Base-by-base conservation (phyloP, 1,140 invertebrate genomes). In the Procambarus clarkii region DNA sequence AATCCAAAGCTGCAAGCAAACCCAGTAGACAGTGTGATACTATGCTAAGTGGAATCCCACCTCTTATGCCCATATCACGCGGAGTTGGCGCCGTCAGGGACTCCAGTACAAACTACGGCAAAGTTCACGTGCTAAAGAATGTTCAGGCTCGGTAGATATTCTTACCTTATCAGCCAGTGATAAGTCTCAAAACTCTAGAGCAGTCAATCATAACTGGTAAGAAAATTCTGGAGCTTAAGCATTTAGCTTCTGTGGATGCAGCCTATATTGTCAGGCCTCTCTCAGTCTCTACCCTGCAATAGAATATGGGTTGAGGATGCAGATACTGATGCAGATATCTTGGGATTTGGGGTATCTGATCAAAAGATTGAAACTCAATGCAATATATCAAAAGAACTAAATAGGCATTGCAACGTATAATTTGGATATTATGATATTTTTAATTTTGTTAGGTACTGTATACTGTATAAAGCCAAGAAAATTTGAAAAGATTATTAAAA, bases 21-120 rank as follows among this genome's bases (percentile, higher is more conserved):
- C 89, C 89, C 89, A 91, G 89, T 91, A 69, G 83, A 89, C 69
- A 86, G 90, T 91, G 90, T 91, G 90, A 91, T 91, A 91, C 84
- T 91, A 91, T 87, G 84, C 90, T 91, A 91, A 91, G 90, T 87
- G 90, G 84, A 91, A 91, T 91, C 90, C 90, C 90, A 87, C 90
- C 90, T 91, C 90, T 86, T 87, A 86, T 50, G 84, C 90, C 90
- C 90, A 91, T 91, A 91, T 91, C 90, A 91, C 84, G 90, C 84
- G 85, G 90, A 81, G 90, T 80, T 91, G 90, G 90, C 58, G 85
- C 84, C 84, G 90, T 91, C 90, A 91, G 90, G 90, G 90, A 91
- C 90, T 86, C 90, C 90, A 91, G 90, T 91, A 91, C 90, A 91
- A 91, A 91, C 77, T 78, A 91, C 54, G 89, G 82, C 89, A 84